phyloP scores from a whole-genome alignment of 2,113 vertebrate species.

The Genyomyrus donnyi region DNA sequence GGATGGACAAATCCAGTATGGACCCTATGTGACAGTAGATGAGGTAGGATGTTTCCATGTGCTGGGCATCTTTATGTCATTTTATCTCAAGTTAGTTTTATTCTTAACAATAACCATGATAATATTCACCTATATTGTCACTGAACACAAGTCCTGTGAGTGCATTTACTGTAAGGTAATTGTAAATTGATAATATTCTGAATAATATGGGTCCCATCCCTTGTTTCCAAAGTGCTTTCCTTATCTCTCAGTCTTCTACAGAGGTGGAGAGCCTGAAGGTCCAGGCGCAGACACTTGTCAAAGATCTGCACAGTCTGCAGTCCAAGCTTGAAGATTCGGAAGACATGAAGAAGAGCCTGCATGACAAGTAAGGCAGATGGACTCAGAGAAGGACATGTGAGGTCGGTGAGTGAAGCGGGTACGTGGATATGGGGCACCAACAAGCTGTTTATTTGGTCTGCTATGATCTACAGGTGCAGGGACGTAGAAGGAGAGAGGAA shows the following conservation, averaged over 20 bases:
- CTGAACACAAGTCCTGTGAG: neutral
- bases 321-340: conserved; percentile 84
- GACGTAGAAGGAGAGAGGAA: conserved; percentile 57
- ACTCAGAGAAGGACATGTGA: neutral
- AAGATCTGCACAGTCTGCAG: conserved; percentile 83
- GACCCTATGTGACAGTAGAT: neutral
- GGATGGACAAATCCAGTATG: neutral
- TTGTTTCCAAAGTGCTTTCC: neutral
- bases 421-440: neutral
- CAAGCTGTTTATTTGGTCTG: neutral
- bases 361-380: conserved; percentile 72
- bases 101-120: neutral
- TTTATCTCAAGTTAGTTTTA: neutral
- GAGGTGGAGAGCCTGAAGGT: conserved; percentile 77
- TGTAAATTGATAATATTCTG: neutral
- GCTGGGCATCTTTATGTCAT: neutral
- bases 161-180: neutral
- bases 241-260: conserved; percentile 58
- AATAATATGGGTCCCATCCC: neutral
- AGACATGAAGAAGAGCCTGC: conserved; percentile 84
- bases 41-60: neutral
- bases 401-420: neutral
- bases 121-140: neutral
- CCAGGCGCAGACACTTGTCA: conserved; percentile 75
- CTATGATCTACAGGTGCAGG: conserved; percentile 62